These are phyloP conservation scores for Thysanoteuthis rhombus DNA, from an alignment of 2,888 invertebrate genomes.

Conservation along the genomic window DNA sequence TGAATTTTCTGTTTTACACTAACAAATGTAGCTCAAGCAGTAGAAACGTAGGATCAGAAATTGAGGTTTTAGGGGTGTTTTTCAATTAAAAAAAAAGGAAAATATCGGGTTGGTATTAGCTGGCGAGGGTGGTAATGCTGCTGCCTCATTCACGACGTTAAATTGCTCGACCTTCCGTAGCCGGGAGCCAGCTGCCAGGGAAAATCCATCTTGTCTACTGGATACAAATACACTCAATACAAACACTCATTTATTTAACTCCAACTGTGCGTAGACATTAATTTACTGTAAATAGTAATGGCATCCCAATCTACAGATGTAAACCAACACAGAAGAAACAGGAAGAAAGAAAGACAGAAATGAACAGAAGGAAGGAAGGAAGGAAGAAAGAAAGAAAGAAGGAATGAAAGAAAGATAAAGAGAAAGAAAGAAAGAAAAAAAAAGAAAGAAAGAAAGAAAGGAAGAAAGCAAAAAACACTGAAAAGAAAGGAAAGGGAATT, in stretches of 20 bases:
- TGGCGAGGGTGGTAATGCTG: not conserved
- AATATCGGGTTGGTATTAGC: not conserved
- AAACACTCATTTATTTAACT: not conserved
- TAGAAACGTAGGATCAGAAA: too few relatives aligned
- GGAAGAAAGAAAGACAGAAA: rapidly evolving
- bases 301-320: not conserved
- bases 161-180: not conserved
- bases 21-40: too few relatives aligned
- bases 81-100: too few relatives aligned
- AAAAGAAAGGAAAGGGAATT: not conserved
- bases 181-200: not conserved
- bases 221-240: not conserved
- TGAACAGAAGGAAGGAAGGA: not conserved
- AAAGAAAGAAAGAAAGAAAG: not conserved
- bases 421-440: not conserved
- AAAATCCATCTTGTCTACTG: not conserved
- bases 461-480: not conserved
- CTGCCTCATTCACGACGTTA: not conserved
- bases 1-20: too few relatives aligned
- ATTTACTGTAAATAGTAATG: slow-evolving; percentile 12
- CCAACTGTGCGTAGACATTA: not conserved
- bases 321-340: not conserved
- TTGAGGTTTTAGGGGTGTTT: too few relatives aligned
- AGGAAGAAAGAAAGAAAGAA: not conserved
- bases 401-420: not conserved